Evolutionary conservation across 2,888 invertebrate genomes (phyloP), one percentile per base, ranked within the genome.

Genomic region (Hololepta plana): DNA sequence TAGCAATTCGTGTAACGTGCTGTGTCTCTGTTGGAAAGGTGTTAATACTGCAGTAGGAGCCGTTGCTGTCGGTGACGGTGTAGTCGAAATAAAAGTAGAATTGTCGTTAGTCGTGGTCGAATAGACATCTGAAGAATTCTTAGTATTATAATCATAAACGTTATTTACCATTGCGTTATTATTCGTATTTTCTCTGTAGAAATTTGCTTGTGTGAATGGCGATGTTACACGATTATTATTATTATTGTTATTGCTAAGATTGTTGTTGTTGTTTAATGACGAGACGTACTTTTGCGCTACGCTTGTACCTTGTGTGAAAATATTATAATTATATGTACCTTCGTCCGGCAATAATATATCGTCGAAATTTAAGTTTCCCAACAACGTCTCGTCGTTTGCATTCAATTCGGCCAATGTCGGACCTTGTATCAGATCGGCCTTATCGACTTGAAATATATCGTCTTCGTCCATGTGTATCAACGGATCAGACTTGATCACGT

Each of bases 361-460:
- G 48, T 85, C 85, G 51, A 87, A 81, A 53, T 79, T 85, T 36
- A 87, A 64, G 53, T 84, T 84, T 45, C 79, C 81, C 29, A 81
- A 50, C 21, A 85, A 62, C 16, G 73, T 75, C 38, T 85, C 84
- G 36, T 82, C 82, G 42, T 82, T 82, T 10, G 79, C 76, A 55
- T 82, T 82, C 26, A 88, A 54, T 48, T 87, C 85, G 0, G 82
- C 81, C 28, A 88, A 60, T 34, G 84, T 84, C 1, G 84, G 77
- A 3, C 79, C 53, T 51, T 81, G 72, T 40, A 85, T 77, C 34
- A 81, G 60, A 55, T 85, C 85, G 19, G 79, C 71, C 55, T 84
- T 81, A 51, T 87, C 85, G 28, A 84, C 80, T 62, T 82, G 73
- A 49, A 85, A 82, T 42, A 84, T 82, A 46, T 84, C 85, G 47